phyloP scores from a whole-genome alignment of 2,797 vertebrate genomes.

The Spinibarbus caldwelli region DNA sequence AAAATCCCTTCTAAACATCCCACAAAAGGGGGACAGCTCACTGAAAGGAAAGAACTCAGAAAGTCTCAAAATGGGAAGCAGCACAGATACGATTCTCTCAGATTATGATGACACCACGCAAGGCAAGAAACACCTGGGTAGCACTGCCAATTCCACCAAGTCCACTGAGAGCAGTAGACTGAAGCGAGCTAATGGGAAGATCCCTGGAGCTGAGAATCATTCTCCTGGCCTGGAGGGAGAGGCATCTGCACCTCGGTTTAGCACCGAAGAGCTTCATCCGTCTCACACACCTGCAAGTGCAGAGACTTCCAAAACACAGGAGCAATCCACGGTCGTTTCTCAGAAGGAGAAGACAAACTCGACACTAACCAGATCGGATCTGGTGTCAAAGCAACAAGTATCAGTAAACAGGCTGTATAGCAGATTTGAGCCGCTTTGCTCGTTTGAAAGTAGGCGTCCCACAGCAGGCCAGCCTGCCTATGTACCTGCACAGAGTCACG shows the following conservation, averaged over 20 bases:
- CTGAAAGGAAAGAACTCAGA: slow-evolving; percentile 74
- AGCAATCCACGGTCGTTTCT: slow-evolving; percentile 17
- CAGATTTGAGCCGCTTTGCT: slow-evolving; percentile 87
- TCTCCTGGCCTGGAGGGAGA: slow-evolving; percentile 71
- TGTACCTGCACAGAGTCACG: slow-evolving; percentile 56
- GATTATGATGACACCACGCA: slow-evolving; percentile 77
- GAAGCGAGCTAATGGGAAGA: slow-evolving; percentile 75
- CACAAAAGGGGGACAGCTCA: slow-evolving; percentile 84
- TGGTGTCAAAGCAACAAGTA: slow-evolving; percentile 69
- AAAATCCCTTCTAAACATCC: slow-evolving; percentile 86
- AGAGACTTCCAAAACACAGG: slow-evolving; percentile 46
- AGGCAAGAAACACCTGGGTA: slow-evolving; percentile 67
- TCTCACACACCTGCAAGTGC: slow-evolving; percentile 48
- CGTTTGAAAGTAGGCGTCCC: slow-evolving; percentile 75
- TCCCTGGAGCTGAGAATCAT: slow-evolving; percentile 64
- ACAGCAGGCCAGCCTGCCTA: slow-evolving; percentile 10
- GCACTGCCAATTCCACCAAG: slow-evolving; percentile 72
- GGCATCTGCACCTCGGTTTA: slow-evolving; percentile 85
- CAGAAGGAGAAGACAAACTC: slow-evolving; percentile 56
- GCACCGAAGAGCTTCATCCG: slow-evolving; percentile 81
- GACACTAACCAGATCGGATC: slow-evolving; percentile 47
- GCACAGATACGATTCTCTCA: slow-evolving; percentile 85
- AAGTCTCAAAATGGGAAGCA: slow-evolving; percentile 81
- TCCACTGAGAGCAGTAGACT: slow-evolving; percentile 74
- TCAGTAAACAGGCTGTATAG: slow-evolving; percentile 82